Conservation (phyloP, 2,888 invertebrate genomes). For the Schizotus pectinicornis region DNA sequence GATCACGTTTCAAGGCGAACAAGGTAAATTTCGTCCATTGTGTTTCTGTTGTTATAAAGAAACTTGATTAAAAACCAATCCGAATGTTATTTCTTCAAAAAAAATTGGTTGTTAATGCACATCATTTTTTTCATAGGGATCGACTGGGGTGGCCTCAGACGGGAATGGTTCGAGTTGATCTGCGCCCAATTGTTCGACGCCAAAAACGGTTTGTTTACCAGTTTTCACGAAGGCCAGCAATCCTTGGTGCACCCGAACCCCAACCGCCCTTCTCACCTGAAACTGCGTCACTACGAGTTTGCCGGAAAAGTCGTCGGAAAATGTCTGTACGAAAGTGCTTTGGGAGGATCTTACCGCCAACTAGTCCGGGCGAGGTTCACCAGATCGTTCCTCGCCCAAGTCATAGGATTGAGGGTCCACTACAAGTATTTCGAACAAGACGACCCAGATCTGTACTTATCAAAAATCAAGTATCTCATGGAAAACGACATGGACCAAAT, state of each 20-base stretch:
- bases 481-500: constrained; percentile 85
- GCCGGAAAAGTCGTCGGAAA: constrained; percentile 94
- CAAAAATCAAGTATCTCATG: constrained; percentile 91
- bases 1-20: constrained; percentile 91
- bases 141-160: constrained; percentile 91
- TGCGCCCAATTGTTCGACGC: constrained; percentile 89
- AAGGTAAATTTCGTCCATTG: constrained; percentile 64
- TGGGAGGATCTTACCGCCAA: constrained; percentile 88
- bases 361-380: constrained; percentile 90
- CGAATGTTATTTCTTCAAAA: too few species aligned
- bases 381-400: constrained; percentile 90
- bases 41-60: constrained; percentile 8
- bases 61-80: too few species aligned
- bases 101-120: background rate
- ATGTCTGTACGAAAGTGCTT: constrained; percentile 91
- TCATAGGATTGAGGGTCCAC: constrained; percentile 91
- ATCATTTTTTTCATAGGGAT: constrained; percentile 68
- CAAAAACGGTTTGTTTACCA: constrained; percentile 79
- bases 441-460: constrained; percentile 90
- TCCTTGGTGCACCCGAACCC: constrained; percentile 91
- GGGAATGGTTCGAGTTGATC: constrained; percentile 94
- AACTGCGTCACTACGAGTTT: constrained; percentile 89
- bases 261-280: constrained; percentile 75
- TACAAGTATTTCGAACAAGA: constrained; percentile 97
- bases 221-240: constrained; percentile 85